A percentile compares a stretch with the other conserved stretches of the same genome.
Conservation (phyloP, 2,888 invertebrate genomes). For the Saturnia pavonia region DNA sequence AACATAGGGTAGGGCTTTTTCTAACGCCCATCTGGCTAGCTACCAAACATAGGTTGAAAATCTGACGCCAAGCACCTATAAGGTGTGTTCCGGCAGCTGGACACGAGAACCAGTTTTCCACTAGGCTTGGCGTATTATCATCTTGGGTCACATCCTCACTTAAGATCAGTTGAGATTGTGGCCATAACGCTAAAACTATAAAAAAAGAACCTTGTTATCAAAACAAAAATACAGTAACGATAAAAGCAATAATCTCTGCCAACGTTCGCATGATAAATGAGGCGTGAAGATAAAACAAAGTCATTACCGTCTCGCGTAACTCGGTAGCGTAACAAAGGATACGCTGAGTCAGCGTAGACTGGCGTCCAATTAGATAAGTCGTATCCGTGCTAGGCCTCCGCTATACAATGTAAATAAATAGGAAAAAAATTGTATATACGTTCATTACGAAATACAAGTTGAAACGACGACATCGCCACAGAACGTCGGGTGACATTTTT, state of each 20-base stretch:
- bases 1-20: too few species aligned
- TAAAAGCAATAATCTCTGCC: background rate
- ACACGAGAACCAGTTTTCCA: too few species aligned
- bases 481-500: background rate
- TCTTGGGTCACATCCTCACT: too few species aligned
- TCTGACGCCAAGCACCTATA: too few species aligned
- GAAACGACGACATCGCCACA: background rate
- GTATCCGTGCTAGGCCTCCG: background rate
- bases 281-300: constrained; percentile 11
- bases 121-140: too few species aligned
- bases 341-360: constrained; percentile 24
- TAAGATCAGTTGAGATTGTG: too few species aligned
- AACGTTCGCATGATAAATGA: background rate
- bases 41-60: too few species aligned
- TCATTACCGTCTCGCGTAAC: constrained; percentile 21
- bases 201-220: background rate
- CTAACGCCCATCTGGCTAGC: too few species aligned
- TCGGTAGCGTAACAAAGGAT: constrained; percentile 22
- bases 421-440: background rate
- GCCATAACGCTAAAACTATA: too few species aligned
- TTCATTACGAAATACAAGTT: background rate
- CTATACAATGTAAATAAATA: constrained; percentile 13
- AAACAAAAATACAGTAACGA: background rate
- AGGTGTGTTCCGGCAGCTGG: too few species aligned
- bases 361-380: constrained; percentile 4